Base-by-base conservation (phyloP, 1,140 invertebrate species). In the Drosophila virilis region DNA sequence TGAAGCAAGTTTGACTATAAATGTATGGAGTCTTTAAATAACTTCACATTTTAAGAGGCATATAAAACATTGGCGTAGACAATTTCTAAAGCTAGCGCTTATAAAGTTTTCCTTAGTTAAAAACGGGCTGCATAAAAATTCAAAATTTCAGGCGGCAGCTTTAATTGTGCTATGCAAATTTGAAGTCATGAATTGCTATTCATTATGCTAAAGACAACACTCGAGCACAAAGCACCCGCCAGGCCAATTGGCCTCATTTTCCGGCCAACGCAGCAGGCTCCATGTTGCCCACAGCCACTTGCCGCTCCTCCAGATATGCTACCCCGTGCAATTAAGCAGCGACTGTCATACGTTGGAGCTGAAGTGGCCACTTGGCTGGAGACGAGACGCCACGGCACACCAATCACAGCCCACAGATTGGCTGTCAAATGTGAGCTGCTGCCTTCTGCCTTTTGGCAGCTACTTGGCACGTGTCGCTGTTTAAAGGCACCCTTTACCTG, bases 301-400 rank as follows among this genome's bases (percentile, higher is more conserved):
- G 38, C 45, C 32, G 38, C 28, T 28, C 8, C 43, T 57, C 33
- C 33, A 46, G 17, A 59, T 17, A 46, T 68, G 65, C 22, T 33
- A 13, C 10, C n/a, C 46, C 28, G 77, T 78, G 83, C 83, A 86
- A 86, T 86, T 88, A 86, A 79, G 76, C 82, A 77, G 59, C 52
- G 78, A 77, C 78, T 88, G 83, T 88, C 83, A 74, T 86, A 88
- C 84, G 83, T 86, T 83, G 83, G 86, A 69, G 77, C 71, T 88
- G 83, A 86, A 86, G 83, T 71, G 77, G 66, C 76, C 76, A 83
- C 84, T 86, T 66, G 65, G 43, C 48, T 58, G 51, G 67, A 82
- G 57, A 35, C 65, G 42, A 67, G 46, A 62, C 48, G 69, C 28
- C 35, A 38, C 37, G 6, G 65, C 46, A 33, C 50, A 33, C 50